Evolutionary conservation across 2,888 invertebrate genomes (phyloP).

Genomic region (Amorpha juglandis): DNA sequence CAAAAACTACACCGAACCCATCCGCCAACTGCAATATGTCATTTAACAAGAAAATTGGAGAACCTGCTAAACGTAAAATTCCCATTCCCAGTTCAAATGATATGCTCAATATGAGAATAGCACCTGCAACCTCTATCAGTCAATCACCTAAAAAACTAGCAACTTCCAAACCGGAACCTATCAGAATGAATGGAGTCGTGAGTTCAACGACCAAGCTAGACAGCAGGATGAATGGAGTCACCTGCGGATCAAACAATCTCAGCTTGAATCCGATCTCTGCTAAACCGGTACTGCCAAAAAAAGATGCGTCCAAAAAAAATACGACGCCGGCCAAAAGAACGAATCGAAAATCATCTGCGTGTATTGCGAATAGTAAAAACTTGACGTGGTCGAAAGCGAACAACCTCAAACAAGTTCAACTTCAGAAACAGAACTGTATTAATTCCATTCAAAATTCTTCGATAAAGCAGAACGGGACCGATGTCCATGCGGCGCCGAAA

Average conservation of each 20-base stretch:
- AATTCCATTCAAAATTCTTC: constrained; percentile 56
- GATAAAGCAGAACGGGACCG: constrained; percentile 53
- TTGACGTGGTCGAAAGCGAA: constrained; percentile 79
- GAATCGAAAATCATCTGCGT: constrained; percentile 76
- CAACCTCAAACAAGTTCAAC: constrained; percentile 75
- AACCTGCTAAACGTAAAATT: constrained; percentile 58
- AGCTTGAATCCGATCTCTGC: constrained; percentile 61
- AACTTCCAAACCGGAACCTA: constrained; percentile 55
- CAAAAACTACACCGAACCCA: constrained; percentile 60
- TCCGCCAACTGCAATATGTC: constrained; percentile 64
- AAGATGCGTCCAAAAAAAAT: constrained; percentile 62
- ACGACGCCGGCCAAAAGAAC: constrained; percentile 62
- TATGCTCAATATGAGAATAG: constrained; percentile 55
- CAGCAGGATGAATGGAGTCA: constrained; percentile 78
- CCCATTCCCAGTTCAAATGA: constrained; percentile 63
- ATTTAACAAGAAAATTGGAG: constrained; percentile 49
- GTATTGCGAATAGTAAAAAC: constrained; percentile 78
- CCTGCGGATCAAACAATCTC: constrained; percentile 76
- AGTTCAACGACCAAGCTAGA: constrained; percentile 78
- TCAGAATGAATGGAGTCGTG: constrained; percentile 66
- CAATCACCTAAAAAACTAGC: constrained; percentile 59
- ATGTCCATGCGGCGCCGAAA: constrained; percentile 71
- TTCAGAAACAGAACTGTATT: constrained; percentile 73
- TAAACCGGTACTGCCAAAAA: constrained; percentile 60
- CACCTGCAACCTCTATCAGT: constrained; percentile 55